Base-by-base conservation (phyloP, 2,113 vertebrate genomes). In the Mellivora capensis region DNA sequence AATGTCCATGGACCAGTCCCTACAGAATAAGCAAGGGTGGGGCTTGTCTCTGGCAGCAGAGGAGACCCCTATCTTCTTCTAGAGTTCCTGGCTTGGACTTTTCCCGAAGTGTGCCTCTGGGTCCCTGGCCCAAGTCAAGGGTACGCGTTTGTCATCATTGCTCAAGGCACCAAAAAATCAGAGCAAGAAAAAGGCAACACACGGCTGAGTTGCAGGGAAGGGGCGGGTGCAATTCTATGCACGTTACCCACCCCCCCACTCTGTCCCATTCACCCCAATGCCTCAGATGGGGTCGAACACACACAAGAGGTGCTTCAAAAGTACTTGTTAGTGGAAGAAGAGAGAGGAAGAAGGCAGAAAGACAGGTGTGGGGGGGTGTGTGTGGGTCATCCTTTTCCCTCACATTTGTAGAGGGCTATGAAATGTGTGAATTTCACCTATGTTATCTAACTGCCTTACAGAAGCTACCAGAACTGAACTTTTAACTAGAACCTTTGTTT, bases 381-480 rank as follows among this genome's bases (percentile, higher is more conserved):
- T n/a, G n/a, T n/a, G n/a, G n/a, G 39, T 34, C 91, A 20, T 34
- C 39, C 27, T 71, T 85, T 81, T 1, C 8, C 29, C 21, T 72
- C 44, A 1, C 18, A 18, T 59, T 85, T n/a, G 10, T 39, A 37
- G 27, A 27, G 37, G n/a, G 10, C 59, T n/a, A 27, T 37, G 57
- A 91, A 72, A 44, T 49, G 37, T 1, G 0, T 64, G 44, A 44
- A 47, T 44, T 77, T 42, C 47, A 44, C 52, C 4, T 31, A 39
- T 39, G 6, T 91, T 64, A 42, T 71, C 42, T 83, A 52, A 11
- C 57, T 34, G 5, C 23, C 20, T 87, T 74, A 42, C 85, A 69
- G 90, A 90, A 83, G 61, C 29, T 72, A 9, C 62, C 47, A 47
- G 57, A 69, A 69, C 57, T 37, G 39, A 89, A 52, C 39, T 95